Evolutionary conservation across 1,140 invertebrate genomes (phyloP).

Genomic region (Aphis craccivora): DNA sequence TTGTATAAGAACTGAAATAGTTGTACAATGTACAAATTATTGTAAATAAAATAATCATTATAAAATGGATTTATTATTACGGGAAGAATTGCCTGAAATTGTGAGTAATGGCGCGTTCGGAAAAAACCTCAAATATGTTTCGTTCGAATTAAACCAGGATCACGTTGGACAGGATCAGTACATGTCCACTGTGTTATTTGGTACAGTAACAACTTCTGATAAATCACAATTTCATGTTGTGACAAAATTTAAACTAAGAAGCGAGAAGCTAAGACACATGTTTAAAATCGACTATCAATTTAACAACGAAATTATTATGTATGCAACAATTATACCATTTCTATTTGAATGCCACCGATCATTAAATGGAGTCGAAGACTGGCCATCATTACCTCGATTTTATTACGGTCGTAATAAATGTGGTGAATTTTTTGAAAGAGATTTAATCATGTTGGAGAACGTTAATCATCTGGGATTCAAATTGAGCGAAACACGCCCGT

Average conservation of each 20-base stretch:
- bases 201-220: not conserved
- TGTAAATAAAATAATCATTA: not conserved
- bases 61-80: not conserved
- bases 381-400: not conserved
- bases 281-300: not conserved
- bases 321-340: constrained; percentile 23
- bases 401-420: constrained; percentile 46
- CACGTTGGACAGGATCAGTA: not conserved
- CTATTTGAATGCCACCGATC: not conserved
- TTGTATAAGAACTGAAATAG: not conserved
- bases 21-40: not conserved
- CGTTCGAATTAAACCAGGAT: not conserved
- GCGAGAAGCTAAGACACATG: not conserved
- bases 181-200: constrained; percentile 32
- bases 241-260: constrained; percentile 20
- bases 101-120: not conserved
- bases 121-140: not conserved
- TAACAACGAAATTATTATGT: constrained; percentile 50
- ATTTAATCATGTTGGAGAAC: constrained; percentile 51
- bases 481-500: constrained; percentile 1
- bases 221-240: not conserved
- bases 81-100: not conserved
- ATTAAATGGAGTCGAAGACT: not conserved
- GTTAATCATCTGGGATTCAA: not conserved
- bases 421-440: not conserved